These are phyloP conservation scores for Mus pahari DNA, from an alignment of 2,113 vertebrate species.

Conservation along the genomic window DNA sequence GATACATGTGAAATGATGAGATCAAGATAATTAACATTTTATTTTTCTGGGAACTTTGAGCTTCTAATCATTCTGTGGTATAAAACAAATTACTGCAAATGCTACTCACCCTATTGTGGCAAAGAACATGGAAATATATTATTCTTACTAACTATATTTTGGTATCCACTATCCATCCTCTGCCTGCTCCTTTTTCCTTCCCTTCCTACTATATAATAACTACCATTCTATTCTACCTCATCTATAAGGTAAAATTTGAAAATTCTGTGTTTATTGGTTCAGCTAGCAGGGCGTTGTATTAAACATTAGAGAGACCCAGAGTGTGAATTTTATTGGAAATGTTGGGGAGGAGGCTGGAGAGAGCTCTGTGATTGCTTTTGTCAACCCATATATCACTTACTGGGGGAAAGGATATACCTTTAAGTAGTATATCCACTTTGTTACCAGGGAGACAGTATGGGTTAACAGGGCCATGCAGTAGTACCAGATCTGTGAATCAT, in stretches of 20 bases:
- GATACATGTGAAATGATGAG: background rate
- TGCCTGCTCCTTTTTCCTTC: background rate
- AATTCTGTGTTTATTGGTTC: background rate
- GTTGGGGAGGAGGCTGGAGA: background rate
- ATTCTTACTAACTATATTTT: background rate
- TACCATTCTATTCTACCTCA: background rate
- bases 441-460: background rate
- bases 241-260: background rate
- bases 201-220: background rate
- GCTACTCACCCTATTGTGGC: background rate
- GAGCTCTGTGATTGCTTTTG: background rate
- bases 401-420: background rate
- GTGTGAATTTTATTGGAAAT: background rate
- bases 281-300: background rate
- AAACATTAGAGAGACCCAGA: background rate
- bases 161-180: background rate
- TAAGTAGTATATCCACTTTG: background rate
- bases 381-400: background rate
- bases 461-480: background rate
- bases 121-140: background rate
- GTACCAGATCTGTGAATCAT: background rate
- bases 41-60: background rate
- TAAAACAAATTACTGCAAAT: background rate
- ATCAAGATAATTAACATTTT: background rate
- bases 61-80: background rate